Evolutionary conservation across 2,888 invertebrate species (phyloP).

Genomic region (Malthinus flaveolus): DNA sequence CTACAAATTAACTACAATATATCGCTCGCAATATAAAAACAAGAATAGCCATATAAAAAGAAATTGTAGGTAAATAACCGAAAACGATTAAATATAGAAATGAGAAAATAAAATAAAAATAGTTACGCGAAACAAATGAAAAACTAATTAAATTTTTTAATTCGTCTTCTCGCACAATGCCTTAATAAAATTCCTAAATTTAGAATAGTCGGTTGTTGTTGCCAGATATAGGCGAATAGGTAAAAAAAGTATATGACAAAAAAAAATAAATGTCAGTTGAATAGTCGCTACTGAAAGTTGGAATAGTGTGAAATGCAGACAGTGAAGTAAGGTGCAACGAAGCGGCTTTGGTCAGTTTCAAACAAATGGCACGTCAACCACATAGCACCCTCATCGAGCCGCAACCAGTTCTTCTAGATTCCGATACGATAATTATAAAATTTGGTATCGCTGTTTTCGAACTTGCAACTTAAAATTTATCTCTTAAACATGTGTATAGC

Average conservation of each 20-base stretch:
- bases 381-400: slow-evolving; percentile 45
- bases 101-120: too few species aligned
- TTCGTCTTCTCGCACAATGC: too few species aligned
- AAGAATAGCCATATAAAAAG: too few species aligned
- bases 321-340: slow-evolving; percentile 37
- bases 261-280: slow-evolving; percentile 18
- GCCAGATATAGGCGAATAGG: slow-evolving; percentile 1
- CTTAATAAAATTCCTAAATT: too few species aligned
- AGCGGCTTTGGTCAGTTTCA: slow-evolving; percentile 39
- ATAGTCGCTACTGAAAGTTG: slow-evolving; percentile 24
- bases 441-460: slow-evolving; percentile 50
- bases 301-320: slow-evolving; percentile 34
- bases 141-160: too few species aligned
- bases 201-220: too few species aligned
- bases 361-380: slow-evolving; percentile 49
- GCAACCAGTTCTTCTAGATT: slow-evolving; percentile 53
- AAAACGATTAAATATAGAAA: too few species aligned
- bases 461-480: slow-evolving; percentile 44
- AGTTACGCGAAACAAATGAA: too few species aligned
- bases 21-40: not conserved
- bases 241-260: not conserved
- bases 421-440: slow-evolving; percentile 53
- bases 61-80: too few species aligned
- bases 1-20: not conserved
- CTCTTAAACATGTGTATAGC: slow-evolving; percentile 42